Conservation (phyloP, 2,888 invertebrate species). For the Chalcis sispes region DNA sequence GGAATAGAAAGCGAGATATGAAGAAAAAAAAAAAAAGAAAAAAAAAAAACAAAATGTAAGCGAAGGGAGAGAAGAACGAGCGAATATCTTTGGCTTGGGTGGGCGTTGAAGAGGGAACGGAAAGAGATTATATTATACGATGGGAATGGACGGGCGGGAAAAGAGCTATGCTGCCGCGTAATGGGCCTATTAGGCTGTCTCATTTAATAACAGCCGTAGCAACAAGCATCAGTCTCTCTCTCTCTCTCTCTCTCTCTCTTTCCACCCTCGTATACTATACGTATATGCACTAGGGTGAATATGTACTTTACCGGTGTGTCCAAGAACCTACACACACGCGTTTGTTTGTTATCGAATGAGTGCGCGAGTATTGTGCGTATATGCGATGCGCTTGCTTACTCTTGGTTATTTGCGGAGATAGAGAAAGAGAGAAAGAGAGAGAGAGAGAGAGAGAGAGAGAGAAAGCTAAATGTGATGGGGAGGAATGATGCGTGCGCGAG, state of each 20-base stretch:
- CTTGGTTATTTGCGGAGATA: too few relatives aligned
- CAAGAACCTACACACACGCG: not conserved
- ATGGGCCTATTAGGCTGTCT: conserved; percentile 77
- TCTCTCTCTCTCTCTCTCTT: not conserved
- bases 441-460: too few relatives aligned
- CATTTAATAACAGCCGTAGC: conserved; percentile 74
- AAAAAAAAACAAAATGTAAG: not conserved
- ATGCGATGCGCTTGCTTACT: not conserved
- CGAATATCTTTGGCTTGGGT: too few relatives aligned
- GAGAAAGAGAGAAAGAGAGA: too few relatives aligned
- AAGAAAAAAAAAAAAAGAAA: not conserved
- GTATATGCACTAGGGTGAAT: not conserved
- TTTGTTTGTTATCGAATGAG: conserved; percentile 5
- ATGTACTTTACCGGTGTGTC: not conserved
- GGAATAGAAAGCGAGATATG: too few relatives aligned
- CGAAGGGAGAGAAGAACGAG: too few relatives aligned
- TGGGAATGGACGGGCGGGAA: conserved; percentile 43
- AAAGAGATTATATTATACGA: conserved; percentile 3
- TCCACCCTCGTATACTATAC: not conserved
- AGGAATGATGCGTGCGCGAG: conserved; percentile 20
- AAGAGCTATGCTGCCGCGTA: conserved; percentile 60
- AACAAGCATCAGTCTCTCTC: conserved; percentile 3
- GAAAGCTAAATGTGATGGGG: conserved; percentile 11
- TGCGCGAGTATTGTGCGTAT: too few relatives aligned
- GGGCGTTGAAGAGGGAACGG: not conserved